Base-by-base conservation (phyloP, 2,888 invertebrate species). In the Macaria notata region DNA sequence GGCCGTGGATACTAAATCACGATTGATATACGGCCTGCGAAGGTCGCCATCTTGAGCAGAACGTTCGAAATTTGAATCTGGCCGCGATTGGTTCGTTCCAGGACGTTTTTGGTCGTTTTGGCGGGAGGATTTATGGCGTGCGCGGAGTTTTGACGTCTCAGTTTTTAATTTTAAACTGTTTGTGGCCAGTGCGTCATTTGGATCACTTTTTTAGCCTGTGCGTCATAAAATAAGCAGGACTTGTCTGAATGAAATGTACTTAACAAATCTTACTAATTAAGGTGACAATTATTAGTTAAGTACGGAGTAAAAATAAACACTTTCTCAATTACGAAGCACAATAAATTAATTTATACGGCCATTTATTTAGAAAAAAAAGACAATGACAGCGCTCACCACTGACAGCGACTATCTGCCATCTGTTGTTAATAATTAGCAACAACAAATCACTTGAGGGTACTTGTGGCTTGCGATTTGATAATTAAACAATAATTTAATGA, bases 31-130 rank as follows among this genome's bases (percentile, higher is more conserved):
- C 80, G 83, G 78, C 82, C 81, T 77, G 86, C 86, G 88, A 87
- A 87, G 88, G 88, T 88, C 88, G 90, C 90, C 88, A 89, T 89
- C 88, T 90, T 89, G 84, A 73, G 82, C 83, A 79, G 84, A 78
- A 76, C 78, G 82, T 86, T 87, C 84, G 81, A 88, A 88, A 86
- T 90, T 89, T 85, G 88, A 87, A 89, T 87, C 84, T 83, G 76
- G 72, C 72, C 73, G 76, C 79, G 80, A 85, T 87, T 85, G 84
- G 81, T 67, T 78, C 76, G 80, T 60, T 77, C 82, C 50, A 56
- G 60, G 36, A 61, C 54, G 56, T 63, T 60, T 60, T 51, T 55
- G 49, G 54, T 55, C 47, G 52, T 69, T 70, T 70, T 64, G 54
- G 61, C 61, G 56, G 54, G 56, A 53, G 46, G 46, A 50, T 64